Evolutionary conservation across 2,113 vertebrate species (phyloP).

Genomic region (Ageneiosus marmoratus): DNA sequence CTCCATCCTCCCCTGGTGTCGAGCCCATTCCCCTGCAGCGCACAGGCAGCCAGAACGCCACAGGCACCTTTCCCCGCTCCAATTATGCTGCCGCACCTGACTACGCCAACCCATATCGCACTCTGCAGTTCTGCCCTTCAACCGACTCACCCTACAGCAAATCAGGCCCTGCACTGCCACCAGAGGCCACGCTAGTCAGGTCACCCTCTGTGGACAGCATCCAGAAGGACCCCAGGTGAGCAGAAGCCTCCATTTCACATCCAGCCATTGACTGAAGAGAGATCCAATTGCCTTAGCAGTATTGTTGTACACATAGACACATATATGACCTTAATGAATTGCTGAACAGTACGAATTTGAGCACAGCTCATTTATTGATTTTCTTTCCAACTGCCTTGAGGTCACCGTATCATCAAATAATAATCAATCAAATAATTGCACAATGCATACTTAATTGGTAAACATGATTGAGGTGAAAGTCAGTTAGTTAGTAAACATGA

Average conservation of each 20-base stretch:
- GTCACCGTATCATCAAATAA: slow-evolving; percentile 9
- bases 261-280: slow-evolving; percentile 34
- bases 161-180: slow-evolving; percentile 93
- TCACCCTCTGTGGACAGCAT: slow-evolving; percentile 99
- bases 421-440: neutral
- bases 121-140: slow-evolving; percentile 97
- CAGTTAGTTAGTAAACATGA: slow-evolving; percentile 15
- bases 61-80: slow-evolving; percentile 90
- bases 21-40: slow-evolving; percentile 99
- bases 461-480: slow-evolving; percentile 44
- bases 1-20: slow-evolving; percentile 97
- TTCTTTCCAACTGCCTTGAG: slow-evolving; percentile 21
- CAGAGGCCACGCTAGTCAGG: slow-evolving; percentile 90
- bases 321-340: neutral
- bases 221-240: slow-evolving; percentile 99
- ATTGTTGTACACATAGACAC: neutral
- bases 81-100: slow-evolving; percentile 89
- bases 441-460: slow-evolving; percentile 31
- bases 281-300: neutral
- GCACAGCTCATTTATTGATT: neutral
- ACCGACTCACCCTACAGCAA: slow-evolving; percentile 99
- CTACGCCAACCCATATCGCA: slow-evolving; percentile 95
- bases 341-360: slow-evolving; percentile 21
- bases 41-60: slow-evolving; percentile 91
- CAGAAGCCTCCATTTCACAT: neutral